A percentile compares a stretch with the other conserved stretches of the same genome.
Evolutionary conservation across 2,888 invertebrate species (phyloP).

Genomic region (Stratiomys singularior): DNA sequence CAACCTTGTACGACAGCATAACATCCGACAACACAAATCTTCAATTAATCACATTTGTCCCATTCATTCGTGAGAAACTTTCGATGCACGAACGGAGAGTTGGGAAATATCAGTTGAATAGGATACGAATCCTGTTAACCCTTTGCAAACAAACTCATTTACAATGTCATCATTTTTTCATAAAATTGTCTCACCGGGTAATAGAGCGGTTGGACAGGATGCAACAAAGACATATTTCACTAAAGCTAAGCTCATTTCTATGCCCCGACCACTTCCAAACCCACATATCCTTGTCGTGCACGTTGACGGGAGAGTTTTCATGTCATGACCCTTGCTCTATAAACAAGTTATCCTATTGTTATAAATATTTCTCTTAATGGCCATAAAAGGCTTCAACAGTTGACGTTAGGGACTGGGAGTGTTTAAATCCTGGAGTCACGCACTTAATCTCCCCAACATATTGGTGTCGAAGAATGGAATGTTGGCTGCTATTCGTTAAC

Average conservation of each 20-base stretch:
- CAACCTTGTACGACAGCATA: neutral
- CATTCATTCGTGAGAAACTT: constrained; percentile 13
- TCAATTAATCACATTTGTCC: constrained; percentile 43
- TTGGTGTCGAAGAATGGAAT: constrained; percentile 43
- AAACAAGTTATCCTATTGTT: constrained; percentile 38
- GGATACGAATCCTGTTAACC: constrained; percentile 17
- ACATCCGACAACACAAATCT: constrained; percentile 38
- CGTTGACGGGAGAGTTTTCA: neutral
- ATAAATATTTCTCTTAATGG: constrained; percentile 40
- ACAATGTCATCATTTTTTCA: constrained; percentile 39
- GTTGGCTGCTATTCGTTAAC: constrained; percentile 15
- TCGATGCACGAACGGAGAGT: neutral
- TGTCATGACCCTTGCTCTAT: constrained; percentile 36
- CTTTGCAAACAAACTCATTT: constrained; percentile 41
- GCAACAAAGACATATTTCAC: neutral
- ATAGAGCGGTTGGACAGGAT: neutral
- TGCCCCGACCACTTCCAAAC: neutral
- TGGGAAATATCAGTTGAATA: neutral
- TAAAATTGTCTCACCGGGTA: neutral
- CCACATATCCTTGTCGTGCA: neutral
- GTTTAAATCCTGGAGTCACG: constrained; percentile 43
- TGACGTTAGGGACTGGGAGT: constrained; percentile 14
- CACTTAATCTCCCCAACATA: constrained; percentile 42
- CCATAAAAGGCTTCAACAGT: constrained; percentile 30
- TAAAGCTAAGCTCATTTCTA: neutral